These are phyloP conservation scores for Bucco capensis DNA, from an alignment of 2,113 vertebrate species.

Conservation along the genomic window DNA sequence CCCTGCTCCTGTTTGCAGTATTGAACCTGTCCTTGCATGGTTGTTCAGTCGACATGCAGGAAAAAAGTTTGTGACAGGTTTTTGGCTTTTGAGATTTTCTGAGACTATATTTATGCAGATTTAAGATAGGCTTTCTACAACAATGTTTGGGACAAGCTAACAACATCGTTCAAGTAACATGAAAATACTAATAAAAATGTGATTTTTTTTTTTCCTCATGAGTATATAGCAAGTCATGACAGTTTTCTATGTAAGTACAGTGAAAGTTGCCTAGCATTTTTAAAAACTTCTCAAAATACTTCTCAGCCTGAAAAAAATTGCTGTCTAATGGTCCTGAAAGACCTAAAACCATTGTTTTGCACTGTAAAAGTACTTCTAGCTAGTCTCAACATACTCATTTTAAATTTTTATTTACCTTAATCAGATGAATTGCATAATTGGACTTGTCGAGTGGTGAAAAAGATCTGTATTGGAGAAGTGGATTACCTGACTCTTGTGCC, in stretches of 20 bases:
- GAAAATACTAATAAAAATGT: not conserved
- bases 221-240: not conserved
- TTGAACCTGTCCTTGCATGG: fast-evolving
- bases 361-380: not conserved
- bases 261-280: not conserved
- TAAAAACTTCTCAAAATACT: not conserved
- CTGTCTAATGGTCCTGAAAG: not conserved
- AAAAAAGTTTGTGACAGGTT: not conserved
- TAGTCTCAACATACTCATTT: not conserved
- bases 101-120: not conserved
- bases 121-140: not conserved
- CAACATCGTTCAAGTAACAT: not conserved
- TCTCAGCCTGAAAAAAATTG: not conserved
- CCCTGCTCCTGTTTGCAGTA: not conserved
- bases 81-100: not conserved
- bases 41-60: not conserved
- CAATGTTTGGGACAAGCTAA: not conserved
- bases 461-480: constrained; percentile 64
- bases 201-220: not conserved
- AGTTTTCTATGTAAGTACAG: not conserved
- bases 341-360: not conserved
- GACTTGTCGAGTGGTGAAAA: constrained; percentile 77
- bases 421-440: constrained; percentile 83
- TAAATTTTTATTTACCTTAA: not conserved
- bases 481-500: constrained; percentile 75